Evolutionary conservation across 2,888 invertebrate species (phyloP).

Genomic region (Pegoplata infirma): DNA sequence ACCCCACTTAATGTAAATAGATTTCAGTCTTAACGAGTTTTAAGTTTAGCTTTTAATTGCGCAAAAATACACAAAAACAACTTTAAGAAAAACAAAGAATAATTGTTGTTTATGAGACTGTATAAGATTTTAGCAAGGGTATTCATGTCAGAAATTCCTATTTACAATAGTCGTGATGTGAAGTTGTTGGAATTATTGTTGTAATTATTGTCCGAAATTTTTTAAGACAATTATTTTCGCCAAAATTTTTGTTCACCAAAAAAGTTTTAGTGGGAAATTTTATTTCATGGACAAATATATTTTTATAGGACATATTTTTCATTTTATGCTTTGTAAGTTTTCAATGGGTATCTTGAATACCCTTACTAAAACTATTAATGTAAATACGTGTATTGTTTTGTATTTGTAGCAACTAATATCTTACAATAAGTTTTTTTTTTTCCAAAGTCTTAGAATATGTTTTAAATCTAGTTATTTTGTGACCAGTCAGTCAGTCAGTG

Average conservation of each 20-base stretch:
- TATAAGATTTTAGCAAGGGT: too few relatives aligned
- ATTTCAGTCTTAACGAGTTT: constrained; percentile 7
- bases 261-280: too few relatives aligned
- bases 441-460: constrained; percentile 27
- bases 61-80: constrained; percentile 1
- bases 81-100: constrained; percentile 1
- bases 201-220: too few relatives aligned
- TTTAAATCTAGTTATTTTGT: constrained; percentile 30
- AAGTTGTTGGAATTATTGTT: too few relatives aligned
- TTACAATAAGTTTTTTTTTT: constrained; percentile 5
- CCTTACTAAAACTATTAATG: constrained; percentile 15
- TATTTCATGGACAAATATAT: too few relatives aligned
- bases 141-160: too few relatives aligned
- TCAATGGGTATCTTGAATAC: too few relatives aligned
- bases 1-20: background rate
- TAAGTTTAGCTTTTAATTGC: constrained; percentile 37
- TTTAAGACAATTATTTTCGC: too few relatives aligned
- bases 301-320: too few relatives aligned
- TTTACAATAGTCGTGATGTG: too few relatives aligned
- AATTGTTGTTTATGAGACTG: background rate
- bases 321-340: too few relatives aligned
- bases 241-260: too few relatives aligned
- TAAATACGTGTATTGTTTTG: background rate
- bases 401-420: background rate
- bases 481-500: constrained; percentile 15